Evolutionary conservation across 2,797 vertebrate genomes (phyloP).

Genomic region (Gymnoscopelus braueri): DNA sequence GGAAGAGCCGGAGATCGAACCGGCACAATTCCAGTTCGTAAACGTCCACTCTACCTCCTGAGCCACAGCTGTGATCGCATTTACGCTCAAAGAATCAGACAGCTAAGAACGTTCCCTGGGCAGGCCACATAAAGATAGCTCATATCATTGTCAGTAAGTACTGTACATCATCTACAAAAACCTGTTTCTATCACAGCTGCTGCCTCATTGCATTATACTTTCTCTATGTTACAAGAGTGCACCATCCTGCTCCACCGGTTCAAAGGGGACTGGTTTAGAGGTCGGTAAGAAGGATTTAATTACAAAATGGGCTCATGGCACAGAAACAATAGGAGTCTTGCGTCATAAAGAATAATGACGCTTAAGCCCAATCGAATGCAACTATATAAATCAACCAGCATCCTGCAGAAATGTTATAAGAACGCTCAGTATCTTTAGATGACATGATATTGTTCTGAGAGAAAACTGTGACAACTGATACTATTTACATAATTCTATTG

Average conservation of each 20-base stretch:
- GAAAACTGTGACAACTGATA: background rate
- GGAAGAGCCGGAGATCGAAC: too few species aligned
- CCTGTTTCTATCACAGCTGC: slow-evolving; percentile 28
- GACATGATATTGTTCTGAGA: background rate
- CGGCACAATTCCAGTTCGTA: too few species aligned
- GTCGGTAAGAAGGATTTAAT: slow-evolving; percentile 25
- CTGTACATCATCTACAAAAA: slow-evolving; percentile 12
- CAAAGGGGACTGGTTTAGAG: background rate
- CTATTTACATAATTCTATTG: background rate
- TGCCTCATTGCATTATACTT: background rate
- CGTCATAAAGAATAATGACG: background rate
- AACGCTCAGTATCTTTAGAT: background rate
- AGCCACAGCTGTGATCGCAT: slow-evolving; percentile 35
- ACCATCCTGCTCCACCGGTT: slow-evolving; percentile 12
- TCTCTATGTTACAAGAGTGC: slow-evolving; percentile 19
- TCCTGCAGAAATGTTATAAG: background rate
- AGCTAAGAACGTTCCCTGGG: slow-evolving; percentile 32
- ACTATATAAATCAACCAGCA: background rate
- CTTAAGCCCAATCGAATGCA: background rate
- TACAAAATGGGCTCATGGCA: background rate
- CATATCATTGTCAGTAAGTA: background rate
- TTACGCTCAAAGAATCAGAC: slow-evolving; percentile 40
- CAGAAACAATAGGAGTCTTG: background rate
- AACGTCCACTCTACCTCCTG: slow-evolving; percentile 1
- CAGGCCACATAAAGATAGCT: slow-evolving; percentile 26